phyloP scores from a whole-genome alignment of 2,888 invertebrate species.

The Drosophila yooni region DNA sequence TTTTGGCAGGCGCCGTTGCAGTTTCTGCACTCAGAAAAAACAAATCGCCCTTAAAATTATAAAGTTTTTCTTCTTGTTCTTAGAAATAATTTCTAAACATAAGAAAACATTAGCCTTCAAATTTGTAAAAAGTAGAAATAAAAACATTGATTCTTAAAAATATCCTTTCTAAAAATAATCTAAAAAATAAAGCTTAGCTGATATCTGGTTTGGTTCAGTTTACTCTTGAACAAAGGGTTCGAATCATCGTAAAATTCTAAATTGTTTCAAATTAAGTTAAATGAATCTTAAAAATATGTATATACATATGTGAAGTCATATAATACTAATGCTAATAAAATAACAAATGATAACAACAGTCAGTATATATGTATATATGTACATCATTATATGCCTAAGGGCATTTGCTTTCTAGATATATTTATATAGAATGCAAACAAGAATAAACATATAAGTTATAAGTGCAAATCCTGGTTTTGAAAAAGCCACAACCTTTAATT shows the following conservation, averaged over 20 bases:
- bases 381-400: no score
- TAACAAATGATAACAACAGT: no score
- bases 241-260: background rate
- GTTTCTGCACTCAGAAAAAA: background rate
- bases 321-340: background rate
- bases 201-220: background rate
- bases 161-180: background rate
- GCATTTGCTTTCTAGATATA: no score
- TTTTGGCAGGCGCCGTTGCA: conserved; percentile 68
- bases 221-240: background rate
- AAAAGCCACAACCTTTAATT: background rate
- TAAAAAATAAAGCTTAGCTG: background rate
- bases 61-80: background rate
- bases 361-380: background rate
- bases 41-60: background rate
- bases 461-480: background rate
- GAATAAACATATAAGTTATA: background rate
- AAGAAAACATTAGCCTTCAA: background rate
- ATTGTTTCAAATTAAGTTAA: no score
- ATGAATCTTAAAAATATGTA: background rate
- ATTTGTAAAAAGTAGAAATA: background rate
- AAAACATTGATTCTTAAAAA: background rate
- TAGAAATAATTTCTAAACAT: background rate
- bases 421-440: no score
- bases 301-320: background rate